These are phyloP conservation scores for Spea multiplicata DNA, from an alignment of 2,113 vertebrate species.

Conservation along the genomic window DNA sequence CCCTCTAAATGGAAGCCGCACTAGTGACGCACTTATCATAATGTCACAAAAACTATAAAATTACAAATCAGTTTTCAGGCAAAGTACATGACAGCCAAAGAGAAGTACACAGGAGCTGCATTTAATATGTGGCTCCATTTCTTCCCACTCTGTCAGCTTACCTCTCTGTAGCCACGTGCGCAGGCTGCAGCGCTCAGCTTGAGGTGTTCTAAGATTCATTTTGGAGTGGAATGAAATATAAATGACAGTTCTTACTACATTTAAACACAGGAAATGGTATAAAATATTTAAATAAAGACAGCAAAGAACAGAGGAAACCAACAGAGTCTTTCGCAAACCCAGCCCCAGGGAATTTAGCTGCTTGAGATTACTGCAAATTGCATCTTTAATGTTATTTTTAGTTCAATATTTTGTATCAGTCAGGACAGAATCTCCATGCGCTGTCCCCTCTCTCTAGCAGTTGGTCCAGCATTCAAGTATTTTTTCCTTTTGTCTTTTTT, in stretches of 20 bases:
- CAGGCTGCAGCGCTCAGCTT: slow-evolving; percentile 61
- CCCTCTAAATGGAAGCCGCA: slow-evolving; percentile 71
- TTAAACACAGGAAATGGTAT: slow-evolving; percentile 84
- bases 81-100: slow-evolving; percentile 77
- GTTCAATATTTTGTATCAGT: slow-evolving; percentile 74
- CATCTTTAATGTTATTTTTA: slow-evolving; percentile 79
- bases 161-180: slow-evolving; percentile 59
- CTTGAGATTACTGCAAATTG: slow-evolving; percentile 77
- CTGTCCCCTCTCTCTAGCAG: slow-evolving; percentile 54
- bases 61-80: slow-evolving; percentile 77
- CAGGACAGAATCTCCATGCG: slow-evolving; percentile 70
- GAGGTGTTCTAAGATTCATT: slow-evolving; percentile 80
- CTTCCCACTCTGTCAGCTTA: slow-evolving; percentile 70
- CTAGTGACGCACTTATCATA: slow-evolving; percentile 65
- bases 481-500: not conserved
- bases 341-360: slow-evolving; percentile 75
- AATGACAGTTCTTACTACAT: slow-evolving; percentile 83
- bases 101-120: slow-evolving; percentile 89
- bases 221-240: slow-evolving; percentile 80
- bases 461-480: slow-evolving; percentile 8
- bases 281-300: slow-evolving; percentile 95
- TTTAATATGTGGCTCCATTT: slow-evolving; percentile 88
- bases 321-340: slow-evolving; percentile 71
- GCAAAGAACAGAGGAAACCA: slow-evolving; percentile 73
- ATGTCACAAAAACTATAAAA: slow-evolving; percentile 70